These are phyloP conservation scores for Gopherus evgoodei DNA, from an alignment of 2,113 vertebrate genomes.

Conservation along the genomic window DNA sequence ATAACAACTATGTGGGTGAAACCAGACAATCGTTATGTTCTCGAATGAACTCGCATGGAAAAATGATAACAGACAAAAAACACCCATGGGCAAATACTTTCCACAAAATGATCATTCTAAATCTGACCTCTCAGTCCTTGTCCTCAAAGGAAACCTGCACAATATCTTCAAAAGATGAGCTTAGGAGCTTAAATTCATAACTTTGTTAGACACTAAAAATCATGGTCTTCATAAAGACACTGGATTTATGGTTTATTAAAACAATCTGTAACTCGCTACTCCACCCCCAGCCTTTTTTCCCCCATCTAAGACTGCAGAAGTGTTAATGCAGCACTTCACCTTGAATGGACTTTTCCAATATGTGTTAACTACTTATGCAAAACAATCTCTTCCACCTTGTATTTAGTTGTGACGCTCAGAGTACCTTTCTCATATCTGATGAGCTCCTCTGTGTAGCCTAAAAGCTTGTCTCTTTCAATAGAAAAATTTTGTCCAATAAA, in stretches of 20 bases:
- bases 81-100: neutral
- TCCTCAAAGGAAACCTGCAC: neutral
- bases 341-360: neutral
- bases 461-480: neutral
- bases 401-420: neutral
- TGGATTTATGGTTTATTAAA: neutral
- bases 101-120: neutral
- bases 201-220: neutral
- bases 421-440: neutral
- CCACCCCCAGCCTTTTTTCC: fast-evolving
- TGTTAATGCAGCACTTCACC: neutral
- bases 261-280: neutral
- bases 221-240: neutral
- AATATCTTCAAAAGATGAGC: neutral
- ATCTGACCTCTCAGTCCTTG: neutral
- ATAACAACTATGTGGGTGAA: neutral
- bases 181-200: neutral
- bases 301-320: neutral
- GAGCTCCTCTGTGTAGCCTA: neutral
- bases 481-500: neutral
- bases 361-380: neutral
- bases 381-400: neutral
- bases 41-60: neutral
- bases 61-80: neutral
- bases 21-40: neutral